Evolutionary conservation across 35 echinoderm and acorn worm species (phyloP).

Genomic region (Lytechinus variegatus): DNA sequence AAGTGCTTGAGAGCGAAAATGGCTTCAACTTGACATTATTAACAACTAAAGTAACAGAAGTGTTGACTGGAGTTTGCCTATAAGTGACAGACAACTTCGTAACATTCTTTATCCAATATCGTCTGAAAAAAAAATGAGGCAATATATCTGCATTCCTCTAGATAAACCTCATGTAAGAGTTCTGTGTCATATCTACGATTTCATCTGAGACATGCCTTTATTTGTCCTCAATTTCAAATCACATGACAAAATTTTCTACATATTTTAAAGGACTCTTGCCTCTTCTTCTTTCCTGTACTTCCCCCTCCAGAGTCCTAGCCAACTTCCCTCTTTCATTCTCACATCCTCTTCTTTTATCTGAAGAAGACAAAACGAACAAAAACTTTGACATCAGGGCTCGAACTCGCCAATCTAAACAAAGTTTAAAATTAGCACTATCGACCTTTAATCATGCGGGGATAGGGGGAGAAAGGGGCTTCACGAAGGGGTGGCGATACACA

Average conservation of each 20-base stretch:
- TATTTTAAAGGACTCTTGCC: background rate
- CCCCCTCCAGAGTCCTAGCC: background rate
- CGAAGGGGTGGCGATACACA: background rate
- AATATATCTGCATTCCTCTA: background rate
- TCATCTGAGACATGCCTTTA: background rate
- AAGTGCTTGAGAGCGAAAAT: too few relatives aligned
- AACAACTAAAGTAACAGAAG: too few relatives aligned
- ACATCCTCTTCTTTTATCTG: conserved; percentile 3
- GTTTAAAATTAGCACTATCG: background rate
- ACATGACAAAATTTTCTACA: conserved; percentile 12
- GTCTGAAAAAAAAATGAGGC: background rate
- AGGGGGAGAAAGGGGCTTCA: background rate
- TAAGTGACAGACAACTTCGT: too few relatives aligned
- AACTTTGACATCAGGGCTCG: conserved; percentile 17
- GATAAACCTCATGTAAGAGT: background rate
- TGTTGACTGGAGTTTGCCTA: too few relatives aligned
- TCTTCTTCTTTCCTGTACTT: background rate
- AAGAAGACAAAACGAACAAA: conserved; percentile 19
- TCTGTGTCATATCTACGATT: background rate
- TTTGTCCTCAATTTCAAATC: conserved; percentile 3
- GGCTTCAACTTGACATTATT: too few relatives aligned
- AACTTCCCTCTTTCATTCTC: background rate
- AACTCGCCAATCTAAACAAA: conserved; percentile 18
- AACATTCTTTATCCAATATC: background rate
- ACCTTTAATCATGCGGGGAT: background rate